These are phyloP conservation scores for Uloborus plumipes DNA, from an alignment of 2,888 invertebrate species.

Conservation along the genomic window DNA sequence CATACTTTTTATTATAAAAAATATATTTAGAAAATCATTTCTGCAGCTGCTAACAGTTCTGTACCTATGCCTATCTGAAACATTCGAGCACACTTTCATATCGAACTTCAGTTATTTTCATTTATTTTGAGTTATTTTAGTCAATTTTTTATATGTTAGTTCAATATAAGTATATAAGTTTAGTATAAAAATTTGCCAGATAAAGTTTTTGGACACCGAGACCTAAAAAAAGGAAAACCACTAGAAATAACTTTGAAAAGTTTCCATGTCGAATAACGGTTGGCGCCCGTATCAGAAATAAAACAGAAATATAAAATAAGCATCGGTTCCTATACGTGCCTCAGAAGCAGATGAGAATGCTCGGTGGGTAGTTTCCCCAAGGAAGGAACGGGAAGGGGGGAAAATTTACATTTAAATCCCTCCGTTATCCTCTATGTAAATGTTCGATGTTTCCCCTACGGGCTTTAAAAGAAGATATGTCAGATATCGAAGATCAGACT, in stretches of 20 bases:
- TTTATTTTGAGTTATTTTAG: no score
- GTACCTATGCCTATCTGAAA: no score
- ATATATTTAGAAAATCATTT: no score
- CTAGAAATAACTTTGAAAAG: not conserved
- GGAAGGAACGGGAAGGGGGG: constrained; percentile 14
- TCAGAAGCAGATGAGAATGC: constrained; percentile 52
- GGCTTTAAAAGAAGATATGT: constrained; percentile 20
- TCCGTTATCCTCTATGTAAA: constrained; percentile 50
- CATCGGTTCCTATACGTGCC: constrained; percentile 40
- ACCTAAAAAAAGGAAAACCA: no score
- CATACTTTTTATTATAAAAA: no score
- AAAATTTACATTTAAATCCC: constrained; percentile 57
- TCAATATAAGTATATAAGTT: no score
- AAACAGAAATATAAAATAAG: constrained; percentile 38
- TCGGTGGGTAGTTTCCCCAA: constrained; percentile 7
- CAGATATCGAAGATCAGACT: constrained; percentile 21
- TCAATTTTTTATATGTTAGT: no score
- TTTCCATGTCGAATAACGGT: not conserved
- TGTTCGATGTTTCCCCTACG: constrained; percentile 33
- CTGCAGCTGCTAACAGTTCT: no score
- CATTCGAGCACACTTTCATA: no score
- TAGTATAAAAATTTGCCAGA: no score
- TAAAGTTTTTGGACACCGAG: no score
- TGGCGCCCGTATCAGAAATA: constrained; percentile 11
- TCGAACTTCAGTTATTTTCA: no score